These are phyloP conservation scores for Scolopax bukidnonensis DNA, from an alignment of 2,797 vertebrate genomes.

Conservation along the genomic window DNA sequence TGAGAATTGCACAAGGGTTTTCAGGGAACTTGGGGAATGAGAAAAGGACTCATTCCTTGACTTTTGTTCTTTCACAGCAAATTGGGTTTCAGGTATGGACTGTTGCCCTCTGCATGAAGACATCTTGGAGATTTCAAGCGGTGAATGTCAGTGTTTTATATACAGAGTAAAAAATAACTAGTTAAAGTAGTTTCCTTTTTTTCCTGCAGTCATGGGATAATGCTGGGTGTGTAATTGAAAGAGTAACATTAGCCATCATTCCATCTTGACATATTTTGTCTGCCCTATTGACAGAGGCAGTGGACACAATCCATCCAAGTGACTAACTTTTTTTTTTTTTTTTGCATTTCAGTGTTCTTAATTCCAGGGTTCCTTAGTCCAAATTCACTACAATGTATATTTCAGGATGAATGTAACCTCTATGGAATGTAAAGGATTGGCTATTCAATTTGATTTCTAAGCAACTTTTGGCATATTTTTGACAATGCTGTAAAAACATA, in stretches of 20 bases:
- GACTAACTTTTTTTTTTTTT: not conserved
- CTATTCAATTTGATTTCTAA: not conserved
- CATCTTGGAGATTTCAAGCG: not conserved
- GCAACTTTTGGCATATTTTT: not conserved
- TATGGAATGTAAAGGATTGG: not conserved
- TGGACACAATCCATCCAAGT: not conserved
- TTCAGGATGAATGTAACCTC: not conserved
- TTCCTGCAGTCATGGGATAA: not conserved
- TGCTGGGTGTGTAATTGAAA: not conserved
- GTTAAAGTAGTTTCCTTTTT: not conserved
- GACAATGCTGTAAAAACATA: not conserved
- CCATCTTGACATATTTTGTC: not conserved
- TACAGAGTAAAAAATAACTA: not conserved
- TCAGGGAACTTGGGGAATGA: not conserved
- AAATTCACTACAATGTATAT: not conserved
- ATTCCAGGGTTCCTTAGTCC: not conserved
- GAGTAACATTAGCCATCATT: not conserved
- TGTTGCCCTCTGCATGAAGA: accelerated
- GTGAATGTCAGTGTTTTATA: not conserved
- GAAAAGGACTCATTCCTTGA: not conserved
- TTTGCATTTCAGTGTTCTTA: not conserved
- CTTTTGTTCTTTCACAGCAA: not conserved
- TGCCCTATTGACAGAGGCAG: not conserved
- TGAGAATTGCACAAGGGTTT: not conserved
- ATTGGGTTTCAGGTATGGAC: not conserved